Evolutionary conservation across 1,140 invertebrate genomes (phyloP), one percentile per base, ranked within the genome.

Genomic region (Aphelenchoides fujianensis): DNA sequence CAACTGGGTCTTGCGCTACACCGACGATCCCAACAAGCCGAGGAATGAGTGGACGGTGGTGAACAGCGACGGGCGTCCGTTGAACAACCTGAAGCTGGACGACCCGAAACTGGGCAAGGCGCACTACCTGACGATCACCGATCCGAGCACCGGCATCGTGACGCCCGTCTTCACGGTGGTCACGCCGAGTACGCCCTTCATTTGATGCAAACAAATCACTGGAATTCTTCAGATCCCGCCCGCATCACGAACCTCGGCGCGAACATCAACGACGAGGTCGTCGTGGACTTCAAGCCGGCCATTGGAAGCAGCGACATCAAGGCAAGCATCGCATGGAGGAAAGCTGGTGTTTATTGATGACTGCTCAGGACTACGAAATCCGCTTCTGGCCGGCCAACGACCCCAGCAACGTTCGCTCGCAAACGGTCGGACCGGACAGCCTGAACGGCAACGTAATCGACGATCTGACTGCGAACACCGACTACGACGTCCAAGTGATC

Each of bases 231-330:
- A 81, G 79, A 71, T 52, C 80, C 80, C 19, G 75, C 79, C 32
- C 70, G 37, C 35, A 76, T 83, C 52, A 67, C 84, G 12, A 71
- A 75, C 16, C 74, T 83, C 23, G 80, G 82, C 19, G 74, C 79
- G 12, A 83, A 83, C 64, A 81, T 84, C 9, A 84, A 83, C 61
- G 82, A 83, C 61, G 82, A 83, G 55, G 75, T 80, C 32, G 77
- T 83, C 41, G 67, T 83, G 34, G 81, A 83, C 37, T 83, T 83
- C 73, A 82, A 83, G 59, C 82, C 81, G 54, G 82, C 82, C 23
- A 64, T 80, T 37, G 48, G 69, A 35, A 66, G 72, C 1, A 64
- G 70, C 41, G 72, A 75, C n/a, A 63, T 83, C 27, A 71, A 71
- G 34, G 79, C 77, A 54, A 52, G 59, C 16, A 30, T 12, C 5